Percentiles rank a stretch among this genome's conserved stretches.
phyloP scores from a whole-genome alignment of 2,888 invertebrate genomes.

The Lamellibrachia satsuma region DNA sequence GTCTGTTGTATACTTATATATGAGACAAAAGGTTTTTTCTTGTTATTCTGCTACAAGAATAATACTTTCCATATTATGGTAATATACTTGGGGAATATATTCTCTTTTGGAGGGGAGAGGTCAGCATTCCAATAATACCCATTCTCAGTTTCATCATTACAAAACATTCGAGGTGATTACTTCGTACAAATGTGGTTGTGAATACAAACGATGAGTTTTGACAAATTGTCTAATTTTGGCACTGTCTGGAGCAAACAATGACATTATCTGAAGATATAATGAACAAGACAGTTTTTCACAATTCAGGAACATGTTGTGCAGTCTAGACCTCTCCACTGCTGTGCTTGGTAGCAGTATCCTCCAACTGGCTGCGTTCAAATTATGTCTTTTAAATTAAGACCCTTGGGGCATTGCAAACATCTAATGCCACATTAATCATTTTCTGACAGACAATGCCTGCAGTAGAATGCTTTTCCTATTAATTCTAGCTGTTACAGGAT shows the following conservation, averaged over 20 bases:
- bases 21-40: too few species aligned
- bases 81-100: neutral
- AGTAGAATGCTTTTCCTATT: neutral
- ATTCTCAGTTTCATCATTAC: neutral
- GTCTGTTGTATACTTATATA: neutral
- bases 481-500: neutral
- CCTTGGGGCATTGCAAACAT: neutral
- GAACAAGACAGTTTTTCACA: neutral
- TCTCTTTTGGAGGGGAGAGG: neutral
- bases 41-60: neutral
- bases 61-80: neutral
- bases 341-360: neutral
- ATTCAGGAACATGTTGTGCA: neutral
- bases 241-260: neutral
- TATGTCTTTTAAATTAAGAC: neutral
- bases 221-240: neutral
- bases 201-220: neutral
- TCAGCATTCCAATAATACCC: too few species aligned
- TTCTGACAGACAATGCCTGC: neutral
- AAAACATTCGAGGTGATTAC: neutral
- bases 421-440: neutral
- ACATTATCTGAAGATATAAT: slow-evolving; percentile 2
- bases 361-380: neutral
- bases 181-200: neutral
- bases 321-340: neutral